Evolutionary conservation across 2,888 invertebrate species (phyloP).

Genomic region (Pheosia gnoma): DNA sequence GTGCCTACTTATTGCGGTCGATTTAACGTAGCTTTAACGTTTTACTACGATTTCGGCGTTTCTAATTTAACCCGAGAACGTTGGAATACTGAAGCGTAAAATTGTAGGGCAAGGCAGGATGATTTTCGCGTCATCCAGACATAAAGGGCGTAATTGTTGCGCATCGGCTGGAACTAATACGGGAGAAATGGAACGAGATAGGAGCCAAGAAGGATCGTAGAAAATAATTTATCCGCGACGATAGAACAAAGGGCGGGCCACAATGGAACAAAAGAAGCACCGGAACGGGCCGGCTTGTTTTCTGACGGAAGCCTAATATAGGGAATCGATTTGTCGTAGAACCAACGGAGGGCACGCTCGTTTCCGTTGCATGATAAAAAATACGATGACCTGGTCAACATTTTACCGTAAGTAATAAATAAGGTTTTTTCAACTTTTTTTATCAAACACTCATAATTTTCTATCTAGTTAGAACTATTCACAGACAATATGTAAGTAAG

Average conservation of each 20-base stretch:
- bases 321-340: constrained; percentile 76
- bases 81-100: constrained; percentile 76
- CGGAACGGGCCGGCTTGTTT: constrained; percentile 73
- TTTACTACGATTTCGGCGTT: constrained; percentile 52
- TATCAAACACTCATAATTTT: not conserved
- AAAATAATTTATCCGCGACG: constrained; percentile 81
- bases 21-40: constrained; percentile 40
- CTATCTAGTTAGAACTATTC: not conserved
- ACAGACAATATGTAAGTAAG: too few species aligned
- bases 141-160: constrained; percentile 82
- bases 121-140: constrained; percentile 82
- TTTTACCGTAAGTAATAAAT: constrained; percentile 30
- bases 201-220: constrained; percentile 78
- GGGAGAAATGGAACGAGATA: constrained; percentile 81
- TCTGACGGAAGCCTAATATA: constrained; percentile 78
- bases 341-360: constrained; percentile 59
- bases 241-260: constrained; percentile 77
- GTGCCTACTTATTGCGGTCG: constrained; percentile 28
- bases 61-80: constrained; percentile 70
- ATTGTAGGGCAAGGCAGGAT: constrained; percentile 75
- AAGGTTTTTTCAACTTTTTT: constrained; percentile 6
- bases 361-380: constrained; percentile 62
- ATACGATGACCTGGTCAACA: constrained; percentile 34
- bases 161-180: constrained; percentile 83
- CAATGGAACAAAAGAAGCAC: constrained; percentile 78